Conservation (phyloP, 2,113 vertebrate genomes). For the Rhinogobius similis region DNA sequence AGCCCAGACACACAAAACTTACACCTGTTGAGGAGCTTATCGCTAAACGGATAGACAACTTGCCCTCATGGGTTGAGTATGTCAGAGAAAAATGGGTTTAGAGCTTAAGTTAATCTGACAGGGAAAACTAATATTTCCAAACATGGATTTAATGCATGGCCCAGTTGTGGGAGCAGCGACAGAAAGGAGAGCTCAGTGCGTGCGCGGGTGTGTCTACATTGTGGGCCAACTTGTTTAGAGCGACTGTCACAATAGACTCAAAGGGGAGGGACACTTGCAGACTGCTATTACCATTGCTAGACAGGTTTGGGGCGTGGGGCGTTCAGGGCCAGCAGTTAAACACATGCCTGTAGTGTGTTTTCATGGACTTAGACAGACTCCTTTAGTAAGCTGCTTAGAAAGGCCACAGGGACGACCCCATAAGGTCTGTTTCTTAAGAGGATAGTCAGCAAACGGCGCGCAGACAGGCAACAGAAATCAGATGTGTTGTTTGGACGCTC, state of each 20-base stretch:
- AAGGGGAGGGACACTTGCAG: conserved; percentile 24
- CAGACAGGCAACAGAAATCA: conserved; percentile 16
- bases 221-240: conserved; percentile 65
- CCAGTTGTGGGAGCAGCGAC: conserved; percentile 8
- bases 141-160: conserved; percentile 10
- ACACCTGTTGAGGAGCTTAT: conserved; percentile 69
- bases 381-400: conserved; percentile 46
- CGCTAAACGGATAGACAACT: conserved; percentile 61
- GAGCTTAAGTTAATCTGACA: conserved; percentile 35
- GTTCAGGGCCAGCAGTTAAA: conserved; percentile 17
- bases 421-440: conserved; percentile 37
- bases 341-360: conserved; percentile 23
- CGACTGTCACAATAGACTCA: conserved; percentile 35
- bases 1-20: conserved; percentile 42
- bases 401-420: conserved; percentile 17
- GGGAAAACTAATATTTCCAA: conserved; percentile 36
- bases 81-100: conserved; percentile 40
- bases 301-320: conserved; percentile 49
- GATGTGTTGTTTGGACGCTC: conserved; percentile 9
- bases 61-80: conserved; percentile 40
- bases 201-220: conserved; percentile 55
- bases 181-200: neutral
- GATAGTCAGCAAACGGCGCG: conserved; percentile 35
- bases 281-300: conserved; percentile 32
- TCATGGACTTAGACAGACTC: conserved; percentile 6